Evolutionary conservation across 2,888 invertebrate species (phyloP).

Genomic region (Pollenia griseotomentosa): DNA sequence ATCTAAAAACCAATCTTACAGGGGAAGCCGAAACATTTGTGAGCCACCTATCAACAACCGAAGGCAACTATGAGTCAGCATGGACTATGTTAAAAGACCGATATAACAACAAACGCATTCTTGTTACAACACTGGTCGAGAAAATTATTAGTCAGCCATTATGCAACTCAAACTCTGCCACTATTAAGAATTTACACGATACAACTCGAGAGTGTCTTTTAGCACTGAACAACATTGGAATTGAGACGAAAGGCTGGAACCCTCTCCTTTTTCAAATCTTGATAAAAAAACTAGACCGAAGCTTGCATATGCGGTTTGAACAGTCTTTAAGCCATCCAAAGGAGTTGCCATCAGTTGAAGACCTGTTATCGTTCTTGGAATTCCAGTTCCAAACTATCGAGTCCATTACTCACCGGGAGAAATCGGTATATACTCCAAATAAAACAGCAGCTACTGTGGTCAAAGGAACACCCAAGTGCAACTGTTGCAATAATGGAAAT

Average conservation of each 20-base stretch:
- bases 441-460: too few relatives aligned
- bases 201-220: neutral
- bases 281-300: neutral
- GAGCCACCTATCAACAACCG: constrained; percentile 8
- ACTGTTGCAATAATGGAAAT: neutral
- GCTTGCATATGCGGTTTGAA: neutral
- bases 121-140: neutral
- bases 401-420: too few relatives aligned
- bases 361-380: too few relatives aligned
- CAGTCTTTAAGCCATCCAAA: neutral
- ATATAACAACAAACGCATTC: constrained; percentile 29
- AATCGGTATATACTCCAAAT: too few relatives aligned
- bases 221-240: neutral
- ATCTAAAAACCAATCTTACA: constrained; percentile 24
- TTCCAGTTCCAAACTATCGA: too few relatives aligned
- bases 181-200: neutral
- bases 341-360: neutral
- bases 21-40: constrained; percentile 38
- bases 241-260: neutral
- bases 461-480: neutral
- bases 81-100: constrained; percentile 18
- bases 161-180: neutral
- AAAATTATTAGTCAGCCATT: neutral
- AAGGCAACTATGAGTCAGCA: constrained; percentile 25
- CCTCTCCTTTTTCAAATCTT: neutral